Evolutionary conservation across 2,888 invertebrate genomes (phyloP), one percentile per base, ranked within the genome.

Genomic region (Anaspis maculata): DNA sequence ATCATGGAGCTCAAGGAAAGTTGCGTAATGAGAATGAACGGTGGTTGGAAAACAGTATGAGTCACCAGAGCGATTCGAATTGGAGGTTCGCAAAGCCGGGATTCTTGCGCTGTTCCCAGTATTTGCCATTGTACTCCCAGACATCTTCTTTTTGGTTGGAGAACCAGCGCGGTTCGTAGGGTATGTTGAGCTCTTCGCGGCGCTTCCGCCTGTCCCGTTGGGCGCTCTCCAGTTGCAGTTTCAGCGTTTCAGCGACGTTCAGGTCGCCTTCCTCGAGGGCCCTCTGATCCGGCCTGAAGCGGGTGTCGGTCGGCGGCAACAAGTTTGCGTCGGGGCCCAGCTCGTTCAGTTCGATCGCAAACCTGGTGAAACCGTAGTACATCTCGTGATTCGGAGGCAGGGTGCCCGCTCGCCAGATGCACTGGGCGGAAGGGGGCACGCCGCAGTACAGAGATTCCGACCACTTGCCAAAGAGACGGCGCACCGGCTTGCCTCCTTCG

Each of bases 271-370:
- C 86, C 55, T 87, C 86, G 15, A 87, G 56, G 2, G 83, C 73
- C 32, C 80, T 71, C 59, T 83, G 83, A 67, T 88, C 87, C 1
- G 86, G 84, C 55, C 87, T 73, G 46, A 56, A 52, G 64, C 87
- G 66, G 0, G 85, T 83, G 58, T 88, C 88, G 0, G 87, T 87
- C 28, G 74, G 72, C 0, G 87, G 85, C 41, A 87, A 62, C 14
- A 68, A 39, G 6, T 76, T 72, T 14, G 69, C 59, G 35, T 79
- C 78, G 0, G 76, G 73, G 43, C 79, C 78, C 49, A 83, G 48
- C 58, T 88, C 87, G 64, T 88, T 88, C 34, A 88, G 70, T 58
- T 87, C 86, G 64, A 86, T 84, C 15, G 88, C 86, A 67, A 87
- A 87, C 46, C 83, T 69, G 3, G 87, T 84, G 68, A 88, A 88